A percentile compares a stretch with the other conserved stretches of the same genome.
Evolutionary conservation across 2,797 vertebrate species (phyloP).

Genomic region (Sciurus carolinensis): DNA sequence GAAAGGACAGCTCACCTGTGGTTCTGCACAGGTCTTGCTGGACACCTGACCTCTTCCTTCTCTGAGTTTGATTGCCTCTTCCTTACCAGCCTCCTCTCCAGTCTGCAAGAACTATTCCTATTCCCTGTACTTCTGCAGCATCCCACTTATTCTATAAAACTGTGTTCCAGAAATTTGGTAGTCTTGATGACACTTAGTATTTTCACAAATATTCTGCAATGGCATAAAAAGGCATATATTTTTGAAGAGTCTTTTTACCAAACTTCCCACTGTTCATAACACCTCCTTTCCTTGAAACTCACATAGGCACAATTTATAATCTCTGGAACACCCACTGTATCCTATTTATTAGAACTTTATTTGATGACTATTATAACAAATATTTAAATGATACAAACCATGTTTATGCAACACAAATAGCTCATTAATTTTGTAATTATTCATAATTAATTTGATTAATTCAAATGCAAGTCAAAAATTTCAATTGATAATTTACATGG

Average conservation of each 20-base stretch:
- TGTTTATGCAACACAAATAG: not conserved
- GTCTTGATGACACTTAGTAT: not conserved
- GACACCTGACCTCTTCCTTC: not conserved
- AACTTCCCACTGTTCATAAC: not conserved
- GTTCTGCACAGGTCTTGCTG: not conserved
- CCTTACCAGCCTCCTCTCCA: not conserved
- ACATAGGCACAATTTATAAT: not conserved
- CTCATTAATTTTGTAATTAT: not conserved
- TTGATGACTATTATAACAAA: not conserved
- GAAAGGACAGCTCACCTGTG: not conserved
- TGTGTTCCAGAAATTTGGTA: not conserved
- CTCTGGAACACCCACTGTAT: not conserved
- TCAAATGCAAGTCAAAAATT: not conserved
- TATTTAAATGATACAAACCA: slow-evolving; percentile 30
- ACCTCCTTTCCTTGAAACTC: not conserved
- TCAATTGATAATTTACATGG: not conserved
- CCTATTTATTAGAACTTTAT: not conserved
- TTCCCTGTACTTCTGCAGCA: not conserved
- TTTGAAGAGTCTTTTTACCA: not conserved
- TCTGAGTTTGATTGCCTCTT: not conserved
- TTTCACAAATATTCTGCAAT: not conserved
- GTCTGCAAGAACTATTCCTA: not conserved
- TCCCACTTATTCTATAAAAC: not conserved
- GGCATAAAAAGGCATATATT: not conserved
- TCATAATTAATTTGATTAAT: not conserved